phyloP scores from a whole-genome alignment of 2,888 invertebrate genomes.

The Platycheirus rosarum region DNA sequence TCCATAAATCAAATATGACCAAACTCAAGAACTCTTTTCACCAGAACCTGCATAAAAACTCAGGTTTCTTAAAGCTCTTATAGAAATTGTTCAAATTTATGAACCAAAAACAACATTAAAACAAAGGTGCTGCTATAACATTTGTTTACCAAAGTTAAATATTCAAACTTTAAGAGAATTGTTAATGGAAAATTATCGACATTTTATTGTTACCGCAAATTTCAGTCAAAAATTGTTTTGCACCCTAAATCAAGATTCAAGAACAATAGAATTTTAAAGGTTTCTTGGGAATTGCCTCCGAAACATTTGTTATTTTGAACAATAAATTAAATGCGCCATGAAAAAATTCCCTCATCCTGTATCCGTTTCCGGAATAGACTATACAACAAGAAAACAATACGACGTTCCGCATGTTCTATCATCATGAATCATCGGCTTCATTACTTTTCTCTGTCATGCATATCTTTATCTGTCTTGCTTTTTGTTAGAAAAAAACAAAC shows the following conservation, averaged over 20 bases:
- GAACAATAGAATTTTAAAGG: background rate
- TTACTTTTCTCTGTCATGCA: background rate
- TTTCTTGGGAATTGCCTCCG: background rate
- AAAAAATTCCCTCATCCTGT: too few species aligned
- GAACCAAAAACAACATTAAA: too few species aligned
- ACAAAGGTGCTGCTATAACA: too few species aligned
- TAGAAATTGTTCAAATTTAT: too few species aligned
- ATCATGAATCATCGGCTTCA: background rate
- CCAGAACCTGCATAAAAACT: too few species aligned
- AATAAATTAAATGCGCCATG: background rate
- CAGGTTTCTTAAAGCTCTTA: too few species aligned
- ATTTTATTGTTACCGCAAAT: background rate
- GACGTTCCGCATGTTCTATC: background rate
- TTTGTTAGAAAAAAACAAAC: too few species aligned
- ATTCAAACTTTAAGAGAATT: background rate
- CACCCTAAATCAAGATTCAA: background rate
- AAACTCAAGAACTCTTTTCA: too few species aligned
- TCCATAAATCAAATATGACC: too few species aligned
- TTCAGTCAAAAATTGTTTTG: background rate
- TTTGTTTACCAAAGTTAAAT: too few species aligned
- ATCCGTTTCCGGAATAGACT: too few species aligned
- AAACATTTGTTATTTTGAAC: background rate
- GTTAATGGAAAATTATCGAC: background rate
- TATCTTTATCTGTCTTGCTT: background rate
- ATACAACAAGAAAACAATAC: too few species aligned